A percentile compares a stretch with the other conserved stretches of the same genome.
These are phyloP conservation scores for Seriola rivoliana DNA, from an alignment of 2,113 vertebrate species.

Conservation along the genomic window DNA sequence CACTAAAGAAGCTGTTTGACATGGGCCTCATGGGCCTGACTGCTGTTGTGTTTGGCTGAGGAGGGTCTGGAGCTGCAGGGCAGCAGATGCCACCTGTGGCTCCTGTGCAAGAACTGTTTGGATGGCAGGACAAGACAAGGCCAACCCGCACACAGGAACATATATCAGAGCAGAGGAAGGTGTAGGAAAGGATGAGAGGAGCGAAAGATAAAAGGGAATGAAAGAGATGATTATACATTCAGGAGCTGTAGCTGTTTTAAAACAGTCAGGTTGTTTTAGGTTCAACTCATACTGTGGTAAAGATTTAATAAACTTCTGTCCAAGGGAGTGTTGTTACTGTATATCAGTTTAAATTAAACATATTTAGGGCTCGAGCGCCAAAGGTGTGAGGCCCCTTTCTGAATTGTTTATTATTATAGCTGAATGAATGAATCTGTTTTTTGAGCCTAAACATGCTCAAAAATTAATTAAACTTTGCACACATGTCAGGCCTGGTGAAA, in stretches of 20 bases:
- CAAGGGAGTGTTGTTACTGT: too few species aligned
- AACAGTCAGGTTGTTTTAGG: background rate
- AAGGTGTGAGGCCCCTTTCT: too few species aligned
- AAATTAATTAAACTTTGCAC: too few species aligned
- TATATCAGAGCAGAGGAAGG: slow-evolving; percentile 6
- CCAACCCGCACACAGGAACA: slow-evolving; percentile 18
- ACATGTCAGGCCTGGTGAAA: too few species aligned
- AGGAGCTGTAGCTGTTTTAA: background rate
- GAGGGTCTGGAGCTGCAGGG: slow-evolving; percentile 53
- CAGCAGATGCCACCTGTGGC: slow-evolving; percentile 85
- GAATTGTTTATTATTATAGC: too few species aligned
- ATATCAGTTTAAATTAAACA: too few species aligned
- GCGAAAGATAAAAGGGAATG: slow-evolving; percentile 1
- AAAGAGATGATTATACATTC: background rate
- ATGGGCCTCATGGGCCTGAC: slow-evolving; percentile 63
- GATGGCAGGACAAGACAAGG: slow-evolving; percentile 15
- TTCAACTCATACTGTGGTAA: background rate
- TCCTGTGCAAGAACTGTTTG: slow-evolving; percentile 57
- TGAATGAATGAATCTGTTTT: too few species aligned
- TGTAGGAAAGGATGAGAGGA: background rate
- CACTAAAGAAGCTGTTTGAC: slow-evolving; percentile 70
- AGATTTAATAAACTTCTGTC: too few species aligned
- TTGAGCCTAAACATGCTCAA: too few species aligned
- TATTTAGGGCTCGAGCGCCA: too few species aligned
- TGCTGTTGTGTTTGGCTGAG: slow-evolving; percentile 84